Percentiles rank a stretch among this genome's conserved stretches.
phyloP scores from a whole-genome alignment of 2,888 invertebrate genomes.

The Troides oblongomaculatus region DNA sequence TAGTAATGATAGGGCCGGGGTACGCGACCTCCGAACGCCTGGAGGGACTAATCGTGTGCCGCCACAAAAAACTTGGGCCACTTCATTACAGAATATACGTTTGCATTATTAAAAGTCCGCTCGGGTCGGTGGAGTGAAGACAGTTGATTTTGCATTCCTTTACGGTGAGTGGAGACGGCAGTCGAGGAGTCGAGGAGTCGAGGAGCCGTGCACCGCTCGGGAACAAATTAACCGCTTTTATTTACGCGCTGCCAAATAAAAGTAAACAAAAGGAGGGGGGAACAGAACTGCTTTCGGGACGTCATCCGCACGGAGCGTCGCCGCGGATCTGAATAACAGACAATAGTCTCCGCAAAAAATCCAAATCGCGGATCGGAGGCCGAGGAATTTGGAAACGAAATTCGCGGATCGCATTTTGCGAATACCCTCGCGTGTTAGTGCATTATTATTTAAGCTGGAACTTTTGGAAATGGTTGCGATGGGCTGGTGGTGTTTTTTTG shows the following conservation, averaged over 20 bases:
- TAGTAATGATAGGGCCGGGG: constrained; percentile 73
- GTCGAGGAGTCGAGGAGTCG: constrained; percentile 31
- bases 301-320: constrained; percentile 44
- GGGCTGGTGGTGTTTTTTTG: constrained; percentile 67
- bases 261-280: constrained; percentile 39
- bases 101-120: constrained; percentile 46
- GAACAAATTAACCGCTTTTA: constrained; percentile 56
- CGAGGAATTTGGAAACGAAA: constrained; percentile 75
- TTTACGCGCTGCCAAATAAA: constrained; percentile 34
- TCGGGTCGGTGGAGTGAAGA: constrained; percentile 39
- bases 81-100: constrained; percentile 65
- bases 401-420: constrained; percentile 77
- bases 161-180: constrained; percentile 47
- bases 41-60: constrained; percentile 64
- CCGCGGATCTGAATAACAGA: constrained; percentile 62
- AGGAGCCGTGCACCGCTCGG: constrained; percentile 36
- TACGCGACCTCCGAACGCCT: constrained; percentile 66
- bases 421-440: constrained; percentile 79
- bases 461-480: constrained; percentile 73
- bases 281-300: constrained; percentile 35
- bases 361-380: constrained; percentile 47
- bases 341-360: constrained; percentile 72
- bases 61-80: constrained; percentile 69
- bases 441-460: constrained; percentile 76
- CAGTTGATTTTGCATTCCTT: constrained; percentile 61